Evolutionary conservation across 2,797 vertebrate species (phyloP), one percentile per base, ranked within the genome.

Genomic region (Enteromius argenteus): DNA sequence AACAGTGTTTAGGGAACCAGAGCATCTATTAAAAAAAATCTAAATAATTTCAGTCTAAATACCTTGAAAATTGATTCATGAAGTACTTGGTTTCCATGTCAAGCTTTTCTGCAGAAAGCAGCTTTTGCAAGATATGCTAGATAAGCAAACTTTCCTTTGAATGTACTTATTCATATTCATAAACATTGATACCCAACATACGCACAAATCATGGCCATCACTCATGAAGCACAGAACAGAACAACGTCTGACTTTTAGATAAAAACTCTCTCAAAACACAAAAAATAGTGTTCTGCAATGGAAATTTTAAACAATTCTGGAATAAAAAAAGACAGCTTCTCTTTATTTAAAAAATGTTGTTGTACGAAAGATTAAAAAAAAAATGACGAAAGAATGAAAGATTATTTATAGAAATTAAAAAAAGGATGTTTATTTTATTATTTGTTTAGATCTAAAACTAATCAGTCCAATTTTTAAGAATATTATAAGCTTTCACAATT

Each of bases 81-180:
- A 53, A 56, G 30, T 3, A 1, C 32, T 37, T 58, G 6, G 30
- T 75, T 11, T 56, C 35, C 51, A 53, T 35, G 71, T 30, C 42
- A 46, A 17, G 14, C 14, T 49, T 46, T 8, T 14, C 39, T n/a
- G 44, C 23, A 27, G 39, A 27, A 44, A 71, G 44, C 3, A 46
- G 42, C 7, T 13, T 21, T 51, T 44, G 49, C 27, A 51, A 73
- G 27, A 51, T 32, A 13, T 30, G 44, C 42, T 49, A 60, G 23
- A 19, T 72, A 72, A 27, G 42, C 44, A 72, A 30, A 17, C 8
- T 30, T 5, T 23, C 13, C 11, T 60, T 23, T 27, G 23, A 60
- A 30, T 7, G 72, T 78, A 19, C 17, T 35, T 42, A 66, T 11
- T 67, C 46, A 67, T 62, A 60, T 72, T 75, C 71, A 68, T 44